These are phyloP conservation scores for Scatophagus argus DNA, from an alignment of 2,113 vertebrate genomes.

Conservation along the genomic window DNA sequence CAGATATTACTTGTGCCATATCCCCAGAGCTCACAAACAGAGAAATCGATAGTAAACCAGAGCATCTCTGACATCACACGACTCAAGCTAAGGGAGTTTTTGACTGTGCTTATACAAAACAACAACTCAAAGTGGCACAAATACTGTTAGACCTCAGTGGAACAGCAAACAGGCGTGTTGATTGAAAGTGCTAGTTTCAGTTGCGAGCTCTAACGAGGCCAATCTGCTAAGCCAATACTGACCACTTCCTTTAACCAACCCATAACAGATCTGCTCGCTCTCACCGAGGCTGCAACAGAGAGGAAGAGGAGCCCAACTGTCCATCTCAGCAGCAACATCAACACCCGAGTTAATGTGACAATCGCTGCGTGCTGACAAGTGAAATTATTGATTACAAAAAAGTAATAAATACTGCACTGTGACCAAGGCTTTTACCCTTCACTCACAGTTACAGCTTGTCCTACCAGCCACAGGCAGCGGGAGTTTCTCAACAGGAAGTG, in stretches of 20 bases:
- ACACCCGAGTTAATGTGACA: neutral
- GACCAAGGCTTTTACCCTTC: constrained; percentile 38
- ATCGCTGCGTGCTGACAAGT: neutral
- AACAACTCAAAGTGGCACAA: constrained; percentile 8
- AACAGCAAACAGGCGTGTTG: constrained; percentile 47
- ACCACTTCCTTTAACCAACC: constrained; percentile 83
- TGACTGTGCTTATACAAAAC: neutral
- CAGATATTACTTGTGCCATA: no score
- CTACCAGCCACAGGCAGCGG: constrained; percentile 30
- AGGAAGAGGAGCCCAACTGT: constrained; percentile 7
- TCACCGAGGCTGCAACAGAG: neutral
- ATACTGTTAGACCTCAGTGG: constrained; percentile 51
- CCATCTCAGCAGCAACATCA: constrained; percentile 34
- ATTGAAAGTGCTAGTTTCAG: constrained; percentile 76
- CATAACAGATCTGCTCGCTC: constrained; percentile 44
- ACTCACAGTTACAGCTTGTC: constrained; percentile 33
- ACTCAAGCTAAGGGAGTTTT: neutral
- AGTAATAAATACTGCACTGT: neutral
- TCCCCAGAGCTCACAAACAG: neutral
- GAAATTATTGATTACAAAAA: constrained; percentile 6
- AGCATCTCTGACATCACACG: neutral
- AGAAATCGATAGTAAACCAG: neutral
- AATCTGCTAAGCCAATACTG: constrained; percentile 79
- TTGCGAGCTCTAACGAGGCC: constrained; percentile 64
- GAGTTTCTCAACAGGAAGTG: constrained; percentile 80